phyloP scores from a whole-genome alignment of 2,888 invertebrate genomes.

The Oscheius sp. region DNA sequence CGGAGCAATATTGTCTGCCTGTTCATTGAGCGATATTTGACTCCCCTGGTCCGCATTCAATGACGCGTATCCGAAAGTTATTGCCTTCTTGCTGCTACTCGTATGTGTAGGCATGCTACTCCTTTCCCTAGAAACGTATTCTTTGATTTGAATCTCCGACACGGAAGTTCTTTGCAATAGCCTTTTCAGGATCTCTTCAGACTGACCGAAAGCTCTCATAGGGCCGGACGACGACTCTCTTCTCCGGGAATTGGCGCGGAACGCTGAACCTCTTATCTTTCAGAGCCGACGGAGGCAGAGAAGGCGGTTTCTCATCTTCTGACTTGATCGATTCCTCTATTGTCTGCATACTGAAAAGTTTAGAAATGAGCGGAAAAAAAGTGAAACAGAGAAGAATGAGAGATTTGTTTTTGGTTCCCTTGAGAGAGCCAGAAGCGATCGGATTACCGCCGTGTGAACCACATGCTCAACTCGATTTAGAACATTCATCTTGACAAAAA shows the following conservation, averaged over 20 bases:
- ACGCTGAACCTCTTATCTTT: constrained; percentile 27
- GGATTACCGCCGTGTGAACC: constrained; percentile 36
- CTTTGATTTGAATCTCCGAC: neutral
- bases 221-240: constrained; percentile 52
- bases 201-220: constrained; percentile 58
- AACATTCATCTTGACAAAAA: neutral
- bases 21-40: constrained; percentile 11
- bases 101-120: constrained; percentile 7
- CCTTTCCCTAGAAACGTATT: neutral
- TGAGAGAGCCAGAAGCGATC: constrained; percentile 10
- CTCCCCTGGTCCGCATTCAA: constrained; percentile 27
- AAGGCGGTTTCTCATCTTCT: constrained; percentile 6
- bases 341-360: neutral
- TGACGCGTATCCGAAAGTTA: constrained; percentile 34
- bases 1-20: constrained; percentile 41
- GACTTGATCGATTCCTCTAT: constrained; percentile 9
- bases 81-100: constrained; percentile 17
- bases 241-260: constrained; percentile 38
- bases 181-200: neutral
- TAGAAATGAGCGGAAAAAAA: neutral
- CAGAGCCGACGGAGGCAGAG: neutral
- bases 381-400: too few species aligned
- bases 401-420: constrained; percentile 13
- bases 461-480: constrained; percentile 32
- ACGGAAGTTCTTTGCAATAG: neutral